Percentiles rank a stretch among this genome's conserved stretches.
phyloP scores from a whole-genome alignment of 2,113 vertebrate species.

The Origma solitaria region DNA sequence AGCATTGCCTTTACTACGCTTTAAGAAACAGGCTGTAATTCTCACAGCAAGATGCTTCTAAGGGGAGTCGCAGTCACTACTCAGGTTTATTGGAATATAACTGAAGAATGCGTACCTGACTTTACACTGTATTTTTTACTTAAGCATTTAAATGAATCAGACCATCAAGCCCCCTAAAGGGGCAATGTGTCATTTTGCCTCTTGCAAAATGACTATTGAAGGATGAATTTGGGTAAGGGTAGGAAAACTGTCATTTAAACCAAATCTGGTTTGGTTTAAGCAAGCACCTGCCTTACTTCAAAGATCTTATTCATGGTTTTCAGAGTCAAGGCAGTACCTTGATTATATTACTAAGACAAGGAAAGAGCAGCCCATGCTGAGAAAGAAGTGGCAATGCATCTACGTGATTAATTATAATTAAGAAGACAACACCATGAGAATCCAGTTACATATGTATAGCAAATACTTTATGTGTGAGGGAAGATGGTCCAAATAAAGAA shows the following conservation, averaged over 20 bases:
- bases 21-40: neutral
- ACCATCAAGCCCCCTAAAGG: neutral
- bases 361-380: neutral
- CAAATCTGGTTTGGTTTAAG: no score
- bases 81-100: neutral
- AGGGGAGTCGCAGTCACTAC: fast-evolving
- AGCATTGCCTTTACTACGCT: neutral
- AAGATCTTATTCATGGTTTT: neutral
- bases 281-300: neutral
- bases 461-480: neutral
- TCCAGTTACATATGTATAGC: neutral
- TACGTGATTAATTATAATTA: neutral
- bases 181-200: neutral
- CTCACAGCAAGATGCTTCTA: neutral
- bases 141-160: neutral
- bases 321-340: neutral
- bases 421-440: neutral
- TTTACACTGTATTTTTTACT: neutral
- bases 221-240: neutral
- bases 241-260: neutral
- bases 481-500: neutral
- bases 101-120: neutral
- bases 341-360: neutral
- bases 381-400: neutral
- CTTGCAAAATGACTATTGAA: neutral